These are phyloP conservation scores for Pasiphila rectangulata DNA, from an alignment of 2,888 invertebrate genomes.

Conservation along the genomic window DNA sequence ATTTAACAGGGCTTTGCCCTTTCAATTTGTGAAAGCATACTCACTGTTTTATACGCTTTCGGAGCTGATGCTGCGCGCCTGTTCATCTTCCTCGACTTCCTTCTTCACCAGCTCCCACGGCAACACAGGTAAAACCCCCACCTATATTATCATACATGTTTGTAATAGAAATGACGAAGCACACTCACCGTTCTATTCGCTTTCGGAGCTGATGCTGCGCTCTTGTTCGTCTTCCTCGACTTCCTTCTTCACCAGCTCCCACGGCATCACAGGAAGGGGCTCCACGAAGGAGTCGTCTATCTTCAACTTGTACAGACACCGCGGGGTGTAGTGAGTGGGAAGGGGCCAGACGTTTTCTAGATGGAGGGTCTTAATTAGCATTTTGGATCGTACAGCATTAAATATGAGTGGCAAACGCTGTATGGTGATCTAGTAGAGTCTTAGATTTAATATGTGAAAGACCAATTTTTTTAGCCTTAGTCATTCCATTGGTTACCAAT, in stretches of 20 bases:
- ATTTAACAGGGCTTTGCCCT: no score
- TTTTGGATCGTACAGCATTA: neutral
- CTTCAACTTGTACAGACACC: constrained; percentile 65
- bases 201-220: constrained; percentile 48
- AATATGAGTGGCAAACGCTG: no score
- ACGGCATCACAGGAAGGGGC: constrained; percentile 71
- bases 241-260: constrained; percentile 63
- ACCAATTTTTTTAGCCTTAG: no score
- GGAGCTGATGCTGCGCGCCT: constrained; percentile 50
- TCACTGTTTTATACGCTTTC: constrained; percentile 50
- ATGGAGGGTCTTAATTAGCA: neutral
- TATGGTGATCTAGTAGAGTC: no score
- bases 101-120: constrained; percentile 67
- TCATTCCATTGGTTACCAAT: no score
- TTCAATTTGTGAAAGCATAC: no score
- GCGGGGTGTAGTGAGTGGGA: constrained; percentile 67
- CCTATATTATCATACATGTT: no score
- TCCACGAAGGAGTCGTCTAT: constrained; percentile 72
- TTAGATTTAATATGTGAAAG: no score
- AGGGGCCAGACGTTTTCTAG: constrained; percentile 67
- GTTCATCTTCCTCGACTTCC: constrained; percentile 52
- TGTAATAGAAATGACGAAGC: constrained; percentile 37
- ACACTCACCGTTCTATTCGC: constrained; percentile 44
- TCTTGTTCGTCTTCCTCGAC: constrained; percentile 55
- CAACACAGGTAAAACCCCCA: constrained; percentile 71